Evolutionary conservation across 1,140 invertebrate genomes (phyloP).

Genomic region (Cydia pomonella): DNA sequence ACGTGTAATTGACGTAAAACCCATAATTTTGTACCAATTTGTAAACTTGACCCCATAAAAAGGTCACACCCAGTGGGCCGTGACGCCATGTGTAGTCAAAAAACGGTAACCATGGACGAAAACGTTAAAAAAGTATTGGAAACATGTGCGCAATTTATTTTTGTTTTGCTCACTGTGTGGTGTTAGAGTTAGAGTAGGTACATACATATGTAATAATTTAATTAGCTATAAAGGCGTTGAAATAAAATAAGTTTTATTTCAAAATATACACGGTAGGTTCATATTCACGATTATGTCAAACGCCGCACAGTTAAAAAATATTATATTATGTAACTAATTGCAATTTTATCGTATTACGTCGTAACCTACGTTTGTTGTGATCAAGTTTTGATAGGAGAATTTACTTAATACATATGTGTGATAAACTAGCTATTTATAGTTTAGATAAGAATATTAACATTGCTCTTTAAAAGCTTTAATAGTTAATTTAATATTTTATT

Average conservation of each 20-base stretch:
- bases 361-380: no score
- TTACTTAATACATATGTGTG: neutral
- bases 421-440: neutral
- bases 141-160: slow-evolving; percentile 3
- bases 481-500: neutral
- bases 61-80: slow-evolving; percentile 38
- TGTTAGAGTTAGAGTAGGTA: neutral
- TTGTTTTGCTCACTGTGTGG: neutral
- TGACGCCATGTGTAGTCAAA: slow-evolving; percentile 37
- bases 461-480: neutral
- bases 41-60: slow-evolving; percentile 46
- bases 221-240: no score
- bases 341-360: no score
- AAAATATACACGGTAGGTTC: no score
- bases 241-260: no score
- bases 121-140: slow-evolving; percentile 3
- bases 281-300: no score
- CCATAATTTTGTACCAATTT: slow-evolving; percentile 35
- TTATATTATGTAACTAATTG: no score
- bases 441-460: neutral
- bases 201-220: no score
- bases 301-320: no score
- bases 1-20: slow-evolving; percentile 34
- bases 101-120: slow-evolving; percentile 23
- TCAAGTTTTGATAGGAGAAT: no score